Conservation (phyloP, 2,113 vertebrate genomes). For the Pygoscelis antarcticus region DNA sequence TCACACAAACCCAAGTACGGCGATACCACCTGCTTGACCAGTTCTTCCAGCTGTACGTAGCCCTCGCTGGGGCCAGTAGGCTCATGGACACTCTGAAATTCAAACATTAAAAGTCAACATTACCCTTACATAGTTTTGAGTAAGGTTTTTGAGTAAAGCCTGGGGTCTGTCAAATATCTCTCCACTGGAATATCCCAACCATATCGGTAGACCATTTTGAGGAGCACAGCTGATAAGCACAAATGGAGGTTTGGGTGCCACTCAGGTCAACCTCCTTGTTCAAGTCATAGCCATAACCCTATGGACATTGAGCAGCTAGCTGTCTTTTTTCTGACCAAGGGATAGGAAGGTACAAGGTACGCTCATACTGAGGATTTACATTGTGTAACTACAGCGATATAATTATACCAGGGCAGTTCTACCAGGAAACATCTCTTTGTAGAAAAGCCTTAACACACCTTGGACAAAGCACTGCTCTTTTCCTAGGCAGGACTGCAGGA, state of each 20-base stretch:
- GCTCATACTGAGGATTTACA: neutral
- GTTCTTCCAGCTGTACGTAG: slow-evolving; percentile 85
- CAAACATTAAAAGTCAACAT: neutral
- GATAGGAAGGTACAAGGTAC: neutral
- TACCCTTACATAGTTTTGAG: neutral
- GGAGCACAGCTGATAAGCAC: neutral
- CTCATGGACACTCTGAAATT: slow-evolving; percentile 88
- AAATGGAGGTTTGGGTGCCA: neutral
- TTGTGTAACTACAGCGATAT: neutral
- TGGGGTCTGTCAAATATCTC: neutral
- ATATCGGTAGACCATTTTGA: neutral
- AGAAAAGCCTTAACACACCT: neutral
- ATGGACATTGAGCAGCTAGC: accelerated
- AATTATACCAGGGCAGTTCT: neutral
- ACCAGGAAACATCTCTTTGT: neutral
- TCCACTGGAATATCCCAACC: neutral
- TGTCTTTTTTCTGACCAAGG: neutral
- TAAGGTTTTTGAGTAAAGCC: neutral
- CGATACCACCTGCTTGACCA: slow-evolving; percentile 88
- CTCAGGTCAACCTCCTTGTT: neutral
- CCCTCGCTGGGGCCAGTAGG: slow-evolving; percentile 80
- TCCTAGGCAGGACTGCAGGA: neutral
- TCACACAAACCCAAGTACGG: slow-evolving; percentile 85
- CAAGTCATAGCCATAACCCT: neutral
- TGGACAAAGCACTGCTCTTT: neutral